These are phyloP conservation scores for Malurus alboscapulatus DNA, from an alignment of 2,113 vertebrate genomes.

Conservation along the genomic window DNA sequence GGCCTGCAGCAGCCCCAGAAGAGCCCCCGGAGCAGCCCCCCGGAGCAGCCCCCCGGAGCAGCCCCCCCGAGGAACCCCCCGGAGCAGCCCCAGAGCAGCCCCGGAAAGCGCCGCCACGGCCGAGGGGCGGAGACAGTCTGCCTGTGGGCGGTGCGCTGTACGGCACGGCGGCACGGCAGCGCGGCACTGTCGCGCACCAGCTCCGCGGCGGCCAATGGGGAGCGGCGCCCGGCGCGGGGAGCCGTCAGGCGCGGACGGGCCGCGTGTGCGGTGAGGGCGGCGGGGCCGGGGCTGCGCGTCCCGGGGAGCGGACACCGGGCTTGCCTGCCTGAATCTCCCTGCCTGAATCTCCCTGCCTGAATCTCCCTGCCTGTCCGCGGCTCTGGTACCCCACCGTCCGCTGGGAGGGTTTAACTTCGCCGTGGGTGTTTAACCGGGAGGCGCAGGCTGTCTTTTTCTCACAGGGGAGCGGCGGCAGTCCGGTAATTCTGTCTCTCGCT, in stretches of 20 bases:
- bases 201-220: not conserved
- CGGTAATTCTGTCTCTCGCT: rapidly evolving
- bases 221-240: rapidly evolving
- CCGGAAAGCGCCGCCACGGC: not conserved
- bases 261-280: not conserved
- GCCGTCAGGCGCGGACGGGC: not conserved
- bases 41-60: too few species aligned
- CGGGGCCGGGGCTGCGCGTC: rapidly evolving
- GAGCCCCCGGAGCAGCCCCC: too few species aligned
- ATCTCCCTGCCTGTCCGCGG: rapidly evolving
- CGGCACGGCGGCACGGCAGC: not conserved
- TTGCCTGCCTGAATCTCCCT: rapidly evolving
- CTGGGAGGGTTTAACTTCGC: rapidly evolving
- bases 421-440: rapidly evolving
- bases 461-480: rapidly evolving
- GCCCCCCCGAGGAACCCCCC: too few species aligned
- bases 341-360: not conserved
- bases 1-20: not conserved
- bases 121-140: too few species aligned
- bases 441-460: rapidly evolving
- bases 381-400: rapidly evolving
- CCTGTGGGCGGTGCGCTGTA: not conserved
- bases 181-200: not conserved
- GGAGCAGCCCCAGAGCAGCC: too few species aligned
- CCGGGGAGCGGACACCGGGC: rapidly evolving